Evolutionary conservation across 2,888 invertebrate genomes (phyloP), one percentile per base, ranked within the genome.

Genomic region (Cynaeus angustus): DNA sequence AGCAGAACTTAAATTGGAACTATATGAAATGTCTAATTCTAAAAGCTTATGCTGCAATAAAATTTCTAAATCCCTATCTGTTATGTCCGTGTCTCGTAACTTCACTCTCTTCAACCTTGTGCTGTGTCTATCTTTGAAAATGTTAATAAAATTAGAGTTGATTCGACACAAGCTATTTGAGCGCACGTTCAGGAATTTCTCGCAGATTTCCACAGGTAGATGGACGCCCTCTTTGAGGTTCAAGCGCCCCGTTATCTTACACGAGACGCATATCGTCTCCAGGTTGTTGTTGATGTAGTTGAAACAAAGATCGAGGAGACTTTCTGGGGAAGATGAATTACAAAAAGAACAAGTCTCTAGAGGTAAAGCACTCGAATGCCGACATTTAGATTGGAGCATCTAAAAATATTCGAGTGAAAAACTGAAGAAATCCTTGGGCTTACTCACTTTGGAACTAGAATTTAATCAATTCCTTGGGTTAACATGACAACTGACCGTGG

Each of bases 1-100:
- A 14, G 86, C 83, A 43, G 88, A 86, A 0, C 91, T 90, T 46
- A 96, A 85, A 72, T 89, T 88, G 72, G 89, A 88, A 82, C 95
- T 95, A 77, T 94, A 91, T 66, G 90, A 89, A 72, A 97, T 86
- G 75, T 94, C 93, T 52, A 97, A 85, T 72, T 92, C 92, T 9
- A 88, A 85, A 38, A 95, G 88, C 73, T 91, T 90, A 84, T 96
- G 96, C 55, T 88, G 88, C 83, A 94, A 86, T 10, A 97, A 85
- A 58, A 89, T 89, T 74, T 89, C 87, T 53, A 96, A 85, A 66
- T 94, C 92, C 70, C 88, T 86, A 81, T 94, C 92, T 7, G 91
- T 91, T 46, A 96, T 89, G 38, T 88, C 88, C 16, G 93, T 91
- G 80, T 93, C 91, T 58, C 91, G 87, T 74, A 96, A 86, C 79